Evolutionary conservation across 2,113 vertebrate genomes (phyloP), one percentile per base, ranked within the genome.

Genomic region (Hipposideros armiger): DNA sequence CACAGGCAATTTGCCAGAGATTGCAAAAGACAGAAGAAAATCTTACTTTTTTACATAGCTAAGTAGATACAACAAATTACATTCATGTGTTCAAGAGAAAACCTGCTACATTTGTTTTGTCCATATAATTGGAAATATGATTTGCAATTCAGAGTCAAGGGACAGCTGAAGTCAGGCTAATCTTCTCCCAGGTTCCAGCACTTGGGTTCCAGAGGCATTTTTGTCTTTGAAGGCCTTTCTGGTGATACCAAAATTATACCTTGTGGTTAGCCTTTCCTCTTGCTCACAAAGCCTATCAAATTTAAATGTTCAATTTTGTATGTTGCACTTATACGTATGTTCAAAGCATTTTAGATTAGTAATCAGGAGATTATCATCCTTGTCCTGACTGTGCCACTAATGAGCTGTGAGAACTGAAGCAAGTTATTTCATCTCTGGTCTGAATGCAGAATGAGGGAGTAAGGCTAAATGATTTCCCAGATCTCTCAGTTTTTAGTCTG

Each of bases 281-380:
- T 69, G 19, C 42, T 62, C 62, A 94, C 93, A 87, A 87, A 8
- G 5, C 3, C 1, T 69, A 76, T 93, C 74, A 90, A 28, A 9
- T 81, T 69, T 82, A 92, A 86, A 64, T 64, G 20, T 52, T 70
- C 10, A 5, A 70, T 76, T 74, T 30, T 40, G 16, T 94, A 17
- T 67, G 13, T 64, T 78, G 40, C 45, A 52, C 3, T 77, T n/a
- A n/a, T 13, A 50, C 11, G 13, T 50, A 66, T 22, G 20, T 56
- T 77, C n/a, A 89, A 95, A 89, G 15, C 52, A n/a, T 66, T 90
- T 83, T 77, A 47, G 64, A 73, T 62, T 60, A 95, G 54, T 73
- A 52, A 56, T 86, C 19, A 77, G 42, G 54, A 76, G 11, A 69
- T 42, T 24, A 64, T 32, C 4, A 2, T 66, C 45, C 50, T 93